Base-by-base conservation (phyloP, 2,888 invertebrate species). In the Allygus modestus region DNA sequence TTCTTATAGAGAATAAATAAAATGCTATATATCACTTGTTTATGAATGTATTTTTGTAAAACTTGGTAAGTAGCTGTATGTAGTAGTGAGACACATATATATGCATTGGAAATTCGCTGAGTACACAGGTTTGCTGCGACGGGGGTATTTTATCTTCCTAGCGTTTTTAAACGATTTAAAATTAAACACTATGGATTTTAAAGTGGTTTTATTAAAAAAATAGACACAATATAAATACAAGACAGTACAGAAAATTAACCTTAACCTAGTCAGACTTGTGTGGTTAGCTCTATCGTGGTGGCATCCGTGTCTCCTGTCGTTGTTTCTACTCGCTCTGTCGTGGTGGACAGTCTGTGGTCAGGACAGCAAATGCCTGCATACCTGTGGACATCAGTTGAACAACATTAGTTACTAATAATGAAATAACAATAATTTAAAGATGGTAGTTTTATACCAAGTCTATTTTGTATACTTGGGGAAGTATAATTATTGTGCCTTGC, bases 291-390 rank as follows among this genome's bases (percentile, higher is more conserved):
- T 77, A 43, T 51, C 15, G 77, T 77, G 2, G 77, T 77, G 43
- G 46, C 12, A 28, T 9, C 28, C 1, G 77, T 77, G 77, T 83
- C 83, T 1, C 73, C 58, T 51, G 73, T 83, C 26, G 75, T 83
- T 17, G 83, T 83, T 54, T 71, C 54, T 58, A 58, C 33, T n/a
- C 46, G 7, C 20, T 37, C 73, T 81, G 81, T 73, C 15, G 81
- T 81, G 0, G 51, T 51, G 41, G 71, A 26, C 5, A 46, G 9
- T 11, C 11, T 37, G 51, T 58, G 9, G 41, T 84, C 81, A n/a
- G 84, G 84, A 33, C 84, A 84, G 58, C 84, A 84, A 43, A 84
- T 82, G 17, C 84, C 84, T 28, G 84, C 84, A 28, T 43, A 84
- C 23, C 83, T 83, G 51, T 7, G 54, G 17, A 46, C 4, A 46